Evolutionary conservation across 2,888 invertebrate species (phyloP), one percentile per base, ranked within the genome.

Genomic region (Acleris emargana): DNA sequence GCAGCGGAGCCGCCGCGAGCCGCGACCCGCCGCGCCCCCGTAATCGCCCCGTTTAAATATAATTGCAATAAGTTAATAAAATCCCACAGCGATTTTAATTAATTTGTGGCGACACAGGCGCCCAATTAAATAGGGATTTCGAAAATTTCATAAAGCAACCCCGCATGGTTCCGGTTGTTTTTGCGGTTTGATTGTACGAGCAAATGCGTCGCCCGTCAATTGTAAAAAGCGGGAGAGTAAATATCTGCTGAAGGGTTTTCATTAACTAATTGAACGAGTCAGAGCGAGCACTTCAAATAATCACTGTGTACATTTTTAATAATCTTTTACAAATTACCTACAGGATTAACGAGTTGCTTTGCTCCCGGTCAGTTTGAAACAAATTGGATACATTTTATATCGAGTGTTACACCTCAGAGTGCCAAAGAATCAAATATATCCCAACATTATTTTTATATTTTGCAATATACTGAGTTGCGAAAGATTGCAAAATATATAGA

Each of bases 41-140:
- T 85, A 87, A 88, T 87, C 82, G 83, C 75, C 74, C 76, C 86
- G 83, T 85, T 88, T 86, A 88, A 88, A 88, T 87, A 85, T 89
- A 87, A 89, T 89, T 86, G 86, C 86, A 86, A 89, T 89, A 91
- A 89, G 86, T 89, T 89, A 87, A 89, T 88, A 87, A 88, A 87
- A 87, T 83, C 82, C 82, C 82, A 75, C 80, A 79, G 80, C 84
- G 82, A 79, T 85, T 84, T 84, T 87, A 89, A 89, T 90, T 88
- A 88, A 89, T 91, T 88, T 86, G 85, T 82, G 84, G 84, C 80
- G 80, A 85, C 81, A 81, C 84, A 79, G 81, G 79, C 81, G 83
- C 79, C 82, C 83, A 85, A 87, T 88, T 86, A 87, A 86, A 89
- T 79, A 76, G 76, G 80, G 83, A 82, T 86, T 86, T 84, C 77